Evolutionary conservation across 2,797 vertebrate species (phyloP), one percentile per base, ranked within the genome.

Genomic region (Platyrinchus mystaceus): DNA sequence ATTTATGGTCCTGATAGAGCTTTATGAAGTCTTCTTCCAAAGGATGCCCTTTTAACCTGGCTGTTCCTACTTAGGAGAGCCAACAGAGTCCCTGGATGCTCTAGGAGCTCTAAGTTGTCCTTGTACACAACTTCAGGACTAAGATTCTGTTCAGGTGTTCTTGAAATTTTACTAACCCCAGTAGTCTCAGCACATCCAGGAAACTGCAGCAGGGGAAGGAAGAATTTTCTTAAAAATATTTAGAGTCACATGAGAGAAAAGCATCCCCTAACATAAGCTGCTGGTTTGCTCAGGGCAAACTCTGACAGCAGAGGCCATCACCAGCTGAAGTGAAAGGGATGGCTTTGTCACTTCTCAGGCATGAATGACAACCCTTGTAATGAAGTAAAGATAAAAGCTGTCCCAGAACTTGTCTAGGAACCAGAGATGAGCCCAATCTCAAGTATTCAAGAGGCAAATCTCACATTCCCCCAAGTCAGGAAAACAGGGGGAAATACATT

Each of bases 331-430:
- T 52, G 86, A 77, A 69, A 73, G 63, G 43, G 39, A 59, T 60
- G 82, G 50, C 41, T 91, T 78, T 91, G 77, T 56, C 87, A 76
- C 71, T 89, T 68, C 47, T 41, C 93, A 81, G 55, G 60, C 47
- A 50, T 19, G 74, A 97, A 52, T 94, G 93, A 95, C 63, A 95
- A 36, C 56, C 58, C 49, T 58, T 77, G 68, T 58, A 94, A 84
- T 30, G 46, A 84, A 95, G 44, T 17, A 49, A 77, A 88, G 83
- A 88, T 21, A 91, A 92, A 93, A 85, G n/a, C 78, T 77, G 60
- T 68, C 63, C 86, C 34, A 74, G 28, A 84, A 58, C 49, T 83
- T 74, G 26, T 43, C 74, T 36, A 28, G 41, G 47, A 95, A 84
- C 41, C 30, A 77, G 71, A 89, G 49, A 84, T 3, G 5, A 88